Base-by-base conservation (phyloP, 2,113 vertebrate species). In the Brachyhypopomus occidentalis region DNA sequence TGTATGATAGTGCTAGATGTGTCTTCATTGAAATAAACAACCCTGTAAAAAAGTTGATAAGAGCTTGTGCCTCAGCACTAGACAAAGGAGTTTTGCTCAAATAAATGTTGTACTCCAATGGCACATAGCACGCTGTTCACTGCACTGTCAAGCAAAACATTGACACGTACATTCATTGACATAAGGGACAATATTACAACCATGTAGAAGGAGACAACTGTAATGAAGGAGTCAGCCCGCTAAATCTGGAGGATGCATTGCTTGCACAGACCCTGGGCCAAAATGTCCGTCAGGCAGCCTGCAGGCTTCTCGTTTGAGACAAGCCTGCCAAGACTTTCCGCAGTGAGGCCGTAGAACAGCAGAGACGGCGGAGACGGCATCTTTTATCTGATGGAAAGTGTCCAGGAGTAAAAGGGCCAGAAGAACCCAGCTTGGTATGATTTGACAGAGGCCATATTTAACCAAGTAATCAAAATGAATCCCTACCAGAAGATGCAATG, bases 381-480 rank as follows among this genome's bases (percentile, higher is more conserved):
- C 70, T 66, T 64, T 66, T 74, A 56, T 74, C 41, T 56, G 23
- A 55, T 74, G 60, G 79, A 64, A 25, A 20, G 11, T 22, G 34
- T 71, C 70, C 79, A 80, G 64, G 71, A 63, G 60, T n/a, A 56
- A n/a, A n/a, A 80, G 48, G 41, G 79, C 78, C 78, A 73, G 70
- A 72, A 45, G 78, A 72, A 72, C 4, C 1, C 7, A 41, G 34
- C 7, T 36, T 2, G 52, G 58, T 55, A 59, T 19, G 55, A 79
- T 71, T 55, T 60, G 66, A 23, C 69, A 34, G 36, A 63, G 20
- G 38, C 27, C 41, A 23, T 80, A 41, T 80, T 80, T 80, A 80
- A 73, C 25, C 25, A 55, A 19, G 55, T 5, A 34, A 64, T 73
- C 20, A 64, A 34, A 36, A 63, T 62, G n/a, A 72, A 36, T 73